These are phyloP conservation scores for Micrasema minimum DNA, from an alignment of 1,140 invertebrate genomes.

Conservation along the genomic window DNA sequence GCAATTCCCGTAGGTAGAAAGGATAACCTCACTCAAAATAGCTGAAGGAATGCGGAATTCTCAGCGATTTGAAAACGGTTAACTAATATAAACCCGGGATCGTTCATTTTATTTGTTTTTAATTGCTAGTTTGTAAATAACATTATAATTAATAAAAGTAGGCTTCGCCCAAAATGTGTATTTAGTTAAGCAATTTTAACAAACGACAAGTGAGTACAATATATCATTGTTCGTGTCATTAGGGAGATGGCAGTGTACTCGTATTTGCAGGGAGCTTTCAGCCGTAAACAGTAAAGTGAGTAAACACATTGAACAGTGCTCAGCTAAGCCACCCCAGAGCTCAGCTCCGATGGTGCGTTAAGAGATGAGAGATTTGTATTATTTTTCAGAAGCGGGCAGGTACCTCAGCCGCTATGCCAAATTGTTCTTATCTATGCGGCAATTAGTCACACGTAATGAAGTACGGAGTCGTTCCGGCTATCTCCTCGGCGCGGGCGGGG, in stretches of 20 bases:
- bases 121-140: too few species aligned
- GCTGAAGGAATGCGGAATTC: background rate
- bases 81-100: too few species aligned
- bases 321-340: background rate
- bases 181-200: too few species aligned
- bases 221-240: constrained; percentile 11
- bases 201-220: background rate
- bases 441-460: constrained; percentile 52
- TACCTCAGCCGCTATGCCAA: background rate
- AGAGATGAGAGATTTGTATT: constrained; percentile 46
- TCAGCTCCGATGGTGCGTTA: constrained; percentile 31
- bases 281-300: background rate
- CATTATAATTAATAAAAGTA: too few species aligned
- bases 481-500: constrained; percentile 5
- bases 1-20: background rate
- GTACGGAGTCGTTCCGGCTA: constrained; percentile 14
- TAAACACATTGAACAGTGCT: background rate
- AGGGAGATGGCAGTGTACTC: background rate
- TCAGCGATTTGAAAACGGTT: background rate
- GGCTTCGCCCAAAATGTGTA: too few species aligned
- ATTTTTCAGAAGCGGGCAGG: constrained; percentile 22
- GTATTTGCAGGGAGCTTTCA: background rate
- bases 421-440: constrained; percentile 45
- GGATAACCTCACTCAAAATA: too few species aligned
- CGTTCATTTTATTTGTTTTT: too few species aligned